phyloP scores from a whole-genome alignment of 2,888 invertebrate genomes.

The Cataglyphis rosenhaueri region DNA sequence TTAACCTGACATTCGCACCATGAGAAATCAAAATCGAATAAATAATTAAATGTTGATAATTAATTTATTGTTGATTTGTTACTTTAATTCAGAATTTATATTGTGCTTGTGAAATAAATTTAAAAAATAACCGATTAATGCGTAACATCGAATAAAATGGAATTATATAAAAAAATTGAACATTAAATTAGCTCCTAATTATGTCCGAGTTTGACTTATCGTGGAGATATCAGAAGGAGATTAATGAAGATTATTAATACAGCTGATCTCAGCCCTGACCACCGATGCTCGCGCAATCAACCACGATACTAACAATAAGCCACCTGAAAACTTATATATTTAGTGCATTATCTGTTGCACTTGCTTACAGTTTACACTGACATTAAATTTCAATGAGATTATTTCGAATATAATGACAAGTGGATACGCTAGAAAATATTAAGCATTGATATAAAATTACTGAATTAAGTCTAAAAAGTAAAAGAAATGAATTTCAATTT shows the following conservation, averaged over 20 bases:
- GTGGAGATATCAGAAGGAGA: neutral
- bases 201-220: neutral
- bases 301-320: slow-evolving; percentile 32
- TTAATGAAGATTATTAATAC: slow-evolving; percentile 63
- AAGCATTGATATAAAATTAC: neutral
- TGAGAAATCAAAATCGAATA: neutral
- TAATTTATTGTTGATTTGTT: neutral
- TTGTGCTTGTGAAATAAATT: neutral
- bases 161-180: neutral
- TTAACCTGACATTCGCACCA: neutral
- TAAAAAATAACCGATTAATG: neutral
- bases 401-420: neutral
- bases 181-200: neutral
- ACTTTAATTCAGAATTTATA: neutral
- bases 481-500: neutral
- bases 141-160: neutral
- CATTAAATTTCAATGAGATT: neutral
- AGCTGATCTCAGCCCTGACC: slow-evolving; percentile 78
- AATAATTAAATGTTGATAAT: neutral
- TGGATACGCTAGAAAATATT: neutral
- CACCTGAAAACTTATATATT: slow-evolving; percentile 58
- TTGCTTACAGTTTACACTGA: slow-evolving; percentile 36
- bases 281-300: slow-evolving; percentile 74
- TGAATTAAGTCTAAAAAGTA: neutral
- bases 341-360: slow-evolving; percentile 13